phyloP scores from a whole-genome alignment of 1,140 invertebrate species.

The Aphidius gifuensis region DNA sequence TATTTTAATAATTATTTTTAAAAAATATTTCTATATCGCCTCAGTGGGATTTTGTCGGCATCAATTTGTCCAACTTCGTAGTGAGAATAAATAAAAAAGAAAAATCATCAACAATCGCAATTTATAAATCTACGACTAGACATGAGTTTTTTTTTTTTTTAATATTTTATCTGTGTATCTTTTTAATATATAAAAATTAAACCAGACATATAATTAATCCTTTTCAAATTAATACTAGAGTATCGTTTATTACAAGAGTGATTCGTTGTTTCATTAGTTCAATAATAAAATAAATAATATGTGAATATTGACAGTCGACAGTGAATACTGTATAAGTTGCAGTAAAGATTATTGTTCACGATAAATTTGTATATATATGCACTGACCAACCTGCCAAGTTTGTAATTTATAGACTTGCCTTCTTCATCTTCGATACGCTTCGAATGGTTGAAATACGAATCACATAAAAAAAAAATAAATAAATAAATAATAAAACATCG shows the following conservation, averaged over 20 bases:
- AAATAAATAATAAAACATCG: background rate
- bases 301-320: slow-evolving; percentile 20
- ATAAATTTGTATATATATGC: slow-evolving; percentile 26
- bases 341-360: slow-evolving; percentile 27
- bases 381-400: slow-evolving; percentile 25
- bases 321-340: slow-evolving; percentile 7
- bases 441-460: slow-evolving; percentile 26
- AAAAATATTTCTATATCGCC: too few relatives aligned
- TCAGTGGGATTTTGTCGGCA: too few relatives aligned
- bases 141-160: too few relatives aligned
- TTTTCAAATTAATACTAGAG: too few relatives aligned
- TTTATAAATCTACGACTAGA: too few relatives aligned
- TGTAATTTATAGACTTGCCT: slow-evolving; percentile 27
- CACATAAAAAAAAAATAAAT: background rate
- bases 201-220: too few relatives aligned
- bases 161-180: too few relatives aligned
- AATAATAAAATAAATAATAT: slow-evolving; percentile 1
- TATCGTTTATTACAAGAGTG: background rate
- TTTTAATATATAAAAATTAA: too few relatives aligned
- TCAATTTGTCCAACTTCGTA: too few relatives aligned
- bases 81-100: too few relatives aligned
- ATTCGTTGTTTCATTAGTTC: slow-evolving; percentile 19
- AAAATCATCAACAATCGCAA: too few relatives aligned
- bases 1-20: too few relatives aligned
- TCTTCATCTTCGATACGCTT: slow-evolving; percentile 23